These are phyloP conservation scores for Phortica okadai DNA, from an alignment of 2,888 invertebrate species.

Conservation along the genomic window DNA sequence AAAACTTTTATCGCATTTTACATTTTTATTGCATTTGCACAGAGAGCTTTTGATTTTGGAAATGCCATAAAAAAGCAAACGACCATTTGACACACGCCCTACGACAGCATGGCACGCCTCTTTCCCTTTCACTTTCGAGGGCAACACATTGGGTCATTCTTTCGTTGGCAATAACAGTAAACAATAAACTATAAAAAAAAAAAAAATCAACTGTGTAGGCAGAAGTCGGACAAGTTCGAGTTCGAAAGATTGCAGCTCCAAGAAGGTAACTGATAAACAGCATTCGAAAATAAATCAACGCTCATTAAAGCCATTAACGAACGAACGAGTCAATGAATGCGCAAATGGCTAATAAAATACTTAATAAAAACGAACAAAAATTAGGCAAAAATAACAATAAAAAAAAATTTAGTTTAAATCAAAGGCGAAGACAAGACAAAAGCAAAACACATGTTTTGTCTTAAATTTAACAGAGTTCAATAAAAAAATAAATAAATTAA, in stretches of 20 bases:
- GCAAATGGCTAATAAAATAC: conserved; percentile 19
- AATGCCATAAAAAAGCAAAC: background rate
- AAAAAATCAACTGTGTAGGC: too few species aligned
- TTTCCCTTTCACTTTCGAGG: background rate
- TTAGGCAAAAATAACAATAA: background rate
- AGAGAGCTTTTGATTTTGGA: background rate
- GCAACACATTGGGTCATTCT: background rate
- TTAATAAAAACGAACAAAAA: conserved; percentile 17
- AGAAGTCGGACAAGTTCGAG: too few species aligned
- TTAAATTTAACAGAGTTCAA: background rate
- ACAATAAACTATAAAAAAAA: background rate
- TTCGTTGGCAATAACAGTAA: background rate
- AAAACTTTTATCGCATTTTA: background rate
- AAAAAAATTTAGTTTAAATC: background rate
- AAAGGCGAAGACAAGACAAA: conserved; percentile 2
- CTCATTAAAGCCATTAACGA: background rate
- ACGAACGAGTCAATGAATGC: conserved; percentile 16
- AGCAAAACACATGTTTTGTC: background rate
- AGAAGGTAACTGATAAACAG: conserved; percentile 13
- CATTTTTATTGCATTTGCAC: background rate
- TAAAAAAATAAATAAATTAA: background rate
- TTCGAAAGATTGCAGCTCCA: background rate
- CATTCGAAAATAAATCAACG: conserved; percentile 8
- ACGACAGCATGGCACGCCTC: background rate
- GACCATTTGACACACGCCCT: background rate